Evolutionary conservation across 2,888 invertebrate genomes (phyloP), one percentile per base, ranked within the genome.

Genomic region (Catonia carolina): DNA sequence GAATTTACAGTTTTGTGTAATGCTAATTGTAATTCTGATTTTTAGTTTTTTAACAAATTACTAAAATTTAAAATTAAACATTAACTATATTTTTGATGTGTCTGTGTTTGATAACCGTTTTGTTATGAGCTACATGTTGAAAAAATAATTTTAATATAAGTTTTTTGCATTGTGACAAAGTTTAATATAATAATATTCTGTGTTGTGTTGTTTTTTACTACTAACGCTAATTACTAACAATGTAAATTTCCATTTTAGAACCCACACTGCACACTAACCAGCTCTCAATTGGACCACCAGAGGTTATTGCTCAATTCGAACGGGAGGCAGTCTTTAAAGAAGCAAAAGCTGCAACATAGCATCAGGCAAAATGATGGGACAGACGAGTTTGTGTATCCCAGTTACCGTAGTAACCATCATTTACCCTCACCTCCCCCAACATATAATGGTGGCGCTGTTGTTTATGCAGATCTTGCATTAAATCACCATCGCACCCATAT

Each of bases 381-480:
- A 70, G 63, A 69, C 67, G 58, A 58, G 54, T 60, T 42, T 42
- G 22, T 37, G 20, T 36, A 36, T 20, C 39, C 45, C 45, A 45
- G 45, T 45, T 45, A 45, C 45, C 50, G 53, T 27, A 54, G 33
- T 20, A 55, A 31, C 36, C 42, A 45, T 15, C 45, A 45, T 5
- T 36, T 27, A 31, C 56, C 55, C 27, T 53, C 56, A 45, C 56
- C 58, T 39, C 54, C 59, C 22, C 59, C 58, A 33, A 63, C 64
- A 52, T 66, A 68, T 55, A 75, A 75, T 63, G 74, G 72, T 37
- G 60, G 60, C 41, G 55, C 54, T 53, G 70, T 74, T 50, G 71
- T 75, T 31, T 76, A 76, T 66, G 76, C 75, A 27, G 76, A 76
- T 63, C 67, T 76, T 62, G 74, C 75, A 59, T 72, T 75, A 70